Evolutionary conservation across 1,140 invertebrate species (phyloP).

Genomic region (Tachypleus tridentatus): DNA sequence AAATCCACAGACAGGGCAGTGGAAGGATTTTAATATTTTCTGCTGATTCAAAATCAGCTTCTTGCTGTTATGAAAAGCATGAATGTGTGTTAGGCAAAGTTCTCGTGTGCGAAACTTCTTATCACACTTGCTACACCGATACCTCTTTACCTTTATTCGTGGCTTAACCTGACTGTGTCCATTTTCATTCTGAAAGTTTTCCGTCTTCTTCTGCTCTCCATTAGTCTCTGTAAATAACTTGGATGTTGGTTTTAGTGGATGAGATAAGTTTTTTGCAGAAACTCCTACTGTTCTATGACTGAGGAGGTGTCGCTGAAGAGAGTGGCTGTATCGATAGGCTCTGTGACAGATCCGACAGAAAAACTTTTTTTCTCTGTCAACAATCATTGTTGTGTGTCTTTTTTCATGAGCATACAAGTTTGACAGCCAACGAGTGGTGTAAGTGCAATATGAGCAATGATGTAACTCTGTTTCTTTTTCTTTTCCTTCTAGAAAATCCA

Average conservation of each 20-base stretch:
- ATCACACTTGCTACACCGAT: constrained; percentile 39
- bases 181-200: background rate
- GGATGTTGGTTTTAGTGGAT: constrained; percentile 1
- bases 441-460: constrained; percentile 75
- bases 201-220: background rate
- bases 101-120: constrained; percentile 34
- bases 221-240: background rate
- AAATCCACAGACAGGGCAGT: constrained; percentile 54
- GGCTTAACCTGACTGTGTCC: constrained; percentile 1
- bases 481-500: background rate
- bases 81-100: constrained; percentile 34
- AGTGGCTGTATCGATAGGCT: constrained; percentile 30
- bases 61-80: constrained; percentile 29
- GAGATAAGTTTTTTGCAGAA: constrained; percentile 11
- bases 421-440: constrained; percentile 73
- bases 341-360: constrained; percentile 30
- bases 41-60: constrained; percentile 11
- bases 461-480: constrained; percentile 50
- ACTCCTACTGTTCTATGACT: constrained; percentile 19
- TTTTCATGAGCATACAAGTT: constrained; percentile 83
- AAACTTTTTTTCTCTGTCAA: constrained; percentile 25
- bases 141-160: constrained; percentile 27
- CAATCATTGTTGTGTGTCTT: constrained; percentile 47
- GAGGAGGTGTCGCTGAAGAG: constrained; percentile 30
- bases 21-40: constrained; percentile 30